Evolutionary conservation across 2,888 invertebrate genomes (phyloP), one percentile per base, ranked within the genome.

Genomic region (Cheilosia urbana): DNA sequence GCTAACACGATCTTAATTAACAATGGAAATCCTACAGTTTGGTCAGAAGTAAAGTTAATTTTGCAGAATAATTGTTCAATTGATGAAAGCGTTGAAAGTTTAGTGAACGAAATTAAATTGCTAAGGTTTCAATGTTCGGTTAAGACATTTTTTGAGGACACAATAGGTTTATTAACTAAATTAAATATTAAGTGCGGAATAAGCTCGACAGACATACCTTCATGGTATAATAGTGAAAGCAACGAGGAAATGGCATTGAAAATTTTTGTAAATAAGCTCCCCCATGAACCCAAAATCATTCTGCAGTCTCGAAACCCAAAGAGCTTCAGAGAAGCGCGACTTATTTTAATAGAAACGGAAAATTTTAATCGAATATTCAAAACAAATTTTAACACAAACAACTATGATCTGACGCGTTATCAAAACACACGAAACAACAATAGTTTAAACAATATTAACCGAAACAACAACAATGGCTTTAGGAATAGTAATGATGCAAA

Each of bases 251-350:
- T 71, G 71, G 40, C 34, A 6, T n/a, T 49, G 13, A 71, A 60
- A 17, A 3, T 60, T 17, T 47, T 71, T 17, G 51, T 71, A 15
- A 71, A 24, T 37, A 71, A 71, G 49, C n/a, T 58, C n/a, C 58
- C 71, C 17, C 37, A 11, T 27, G 49, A 71, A 40, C 51, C 60
- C 2, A 40, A 60, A 37, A n/a, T 58, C 4, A 60, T 71, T 19
- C 17, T 58, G 13, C 58, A 60, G 37, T n/a, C 49, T 11, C 24
- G 49, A 37, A 71, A 71, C 9, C 49, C 58, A 2, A 19, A 5
- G 3, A 24, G 9, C 13, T 21, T 71, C 27, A 49, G 57, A 42
- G 62, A 72, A 72, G 60, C 62, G 15, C 30, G 21, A 34, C 15
- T 5, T 0, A 63, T 63, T 63, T 42, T 63, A 30, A 19, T 73